Conservation (phyloP, 2,797 vertebrate genomes). For the Mergus octosetaceus region DNA sequence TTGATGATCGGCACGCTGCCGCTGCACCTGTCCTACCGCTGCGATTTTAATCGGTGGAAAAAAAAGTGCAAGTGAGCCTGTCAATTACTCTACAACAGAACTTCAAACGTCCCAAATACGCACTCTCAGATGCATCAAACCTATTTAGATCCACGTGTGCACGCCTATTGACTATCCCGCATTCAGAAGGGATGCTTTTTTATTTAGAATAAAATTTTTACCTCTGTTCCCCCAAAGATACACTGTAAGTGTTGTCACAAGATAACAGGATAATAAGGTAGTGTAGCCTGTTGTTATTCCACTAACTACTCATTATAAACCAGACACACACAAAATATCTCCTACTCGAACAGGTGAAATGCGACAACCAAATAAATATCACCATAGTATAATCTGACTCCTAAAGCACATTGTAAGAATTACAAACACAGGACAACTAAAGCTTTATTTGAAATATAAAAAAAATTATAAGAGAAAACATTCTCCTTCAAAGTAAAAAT, state of each 20-base stretch:
- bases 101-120: background rate
- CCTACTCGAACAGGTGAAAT: slow-evolving; percentile 63
- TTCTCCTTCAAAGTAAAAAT: slow-evolving; percentile 36
- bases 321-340: slow-evolving; percentile 39
- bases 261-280: slow-evolving; percentile 70
- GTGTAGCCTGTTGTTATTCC: slow-evolving; percentile 57
- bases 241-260: slow-evolving; percentile 59
- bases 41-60: background rate
- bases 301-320: slow-evolving; percentile 71
- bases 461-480: slow-evolving; percentile 25
- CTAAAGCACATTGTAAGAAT: slow-evolving; percentile 10
- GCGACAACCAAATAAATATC: slow-evolving; percentile 51
- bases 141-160: background rate
- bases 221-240: slow-evolving; percentile 47
- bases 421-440: slow-evolving; percentile 10
- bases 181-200: slow-evolving; percentile 35
- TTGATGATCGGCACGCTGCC: background rate
- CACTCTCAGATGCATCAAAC: background rate
- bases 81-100: background rate
- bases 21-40: background rate
- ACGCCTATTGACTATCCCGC: background rate
- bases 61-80: background rate
- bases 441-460: slow-evolving; percentile 55
- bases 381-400: slow-evolving; percentile 22
- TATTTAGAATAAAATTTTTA: slow-evolving; percentile 53